These are phyloP conservation scores for Chromoteleia sp. DNA, from an alignment of 2,888 invertebrate species.

Conservation along the genomic window DNA sequence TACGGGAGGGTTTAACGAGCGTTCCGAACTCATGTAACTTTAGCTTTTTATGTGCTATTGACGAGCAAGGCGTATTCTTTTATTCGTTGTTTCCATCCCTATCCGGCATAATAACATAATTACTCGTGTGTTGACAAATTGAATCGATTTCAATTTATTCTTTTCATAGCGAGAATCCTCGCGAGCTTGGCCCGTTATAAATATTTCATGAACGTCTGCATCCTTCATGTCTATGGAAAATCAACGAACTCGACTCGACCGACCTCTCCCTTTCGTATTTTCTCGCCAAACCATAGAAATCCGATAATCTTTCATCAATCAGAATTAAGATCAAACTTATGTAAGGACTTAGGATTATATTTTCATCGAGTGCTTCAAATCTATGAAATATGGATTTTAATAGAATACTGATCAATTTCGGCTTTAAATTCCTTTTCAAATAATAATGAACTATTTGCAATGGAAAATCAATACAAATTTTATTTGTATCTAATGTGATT, in stretches of 20 bases:
- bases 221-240: constrained; percentile 80
- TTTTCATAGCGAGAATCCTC: constrained; percentile 78
- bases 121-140: constrained; percentile 84
- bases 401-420: constrained; percentile 15
- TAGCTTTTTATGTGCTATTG: constrained; percentile 79
- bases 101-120: constrained; percentile 82
- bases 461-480: too few relatives aligned
- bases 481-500: too few relatives aligned
- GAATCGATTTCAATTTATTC: constrained; percentile 84
- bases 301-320: constrained; percentile 84
- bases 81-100: constrained; percentile 57
- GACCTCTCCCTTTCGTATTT: constrained; percentile 71
- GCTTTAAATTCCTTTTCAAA: too few relatives aligned
- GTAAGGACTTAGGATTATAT: constrained; percentile 66
- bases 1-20: constrained; percentile 38
- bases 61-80: constrained; percentile 77
- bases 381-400: constrained; percentile 53
- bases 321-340: constrained; percentile 77
- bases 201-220: constrained; percentile 82
- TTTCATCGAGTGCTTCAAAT: constrained; percentile 40
- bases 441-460: too few relatives aligned
- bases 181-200: constrained; percentile 76
- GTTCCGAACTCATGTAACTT: constrained; percentile 46
- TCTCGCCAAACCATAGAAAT: constrained; percentile 74
- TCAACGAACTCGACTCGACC: constrained; percentile 76